Base-by-base conservation (phyloP, 2,797 vertebrate genomes). In the Aphelocoma californica region DNA sequence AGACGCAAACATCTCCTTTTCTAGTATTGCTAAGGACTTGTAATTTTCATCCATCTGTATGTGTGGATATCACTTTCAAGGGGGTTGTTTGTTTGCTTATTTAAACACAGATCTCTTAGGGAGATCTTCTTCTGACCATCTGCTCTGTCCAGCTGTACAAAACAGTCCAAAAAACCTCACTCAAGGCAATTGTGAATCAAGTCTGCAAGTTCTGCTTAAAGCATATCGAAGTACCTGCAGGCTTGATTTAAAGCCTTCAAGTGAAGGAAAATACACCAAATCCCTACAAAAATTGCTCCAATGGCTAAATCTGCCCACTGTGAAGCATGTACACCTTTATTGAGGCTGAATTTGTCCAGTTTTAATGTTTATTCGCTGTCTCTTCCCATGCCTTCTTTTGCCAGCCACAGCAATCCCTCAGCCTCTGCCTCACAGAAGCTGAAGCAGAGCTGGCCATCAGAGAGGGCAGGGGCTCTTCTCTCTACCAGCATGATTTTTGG, bases 11-110 rank as follows among this genome's bases (percentile, higher is more conserved):
- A 58, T 58, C 73, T 92, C 74, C 58, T 80, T 86, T 86, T 36
- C 66, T 56, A 81, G 24, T 65, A 61, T 45, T 74, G 69, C 71
- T 81, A 67, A 87, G 50, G 57, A 89, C 42, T 64, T 71, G 28
- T 18, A 61, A 85, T 95, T 90, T 80, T 78, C 64, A 66, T 84
- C 78, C 67, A 67, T 82, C 70, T 85, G 15, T 81, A 93, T 58
- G 48, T 57, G 74, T 86, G 80, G 83, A 51, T 93, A 90, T 90
- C 3, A 65, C 85, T 96, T 96, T 86, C 86, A 93, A 92, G 88
- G 47, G 74, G 65, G 56, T 94, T 90, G 92, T 86, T 96, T 96
- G 82, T 90, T 95, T 97, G 87, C 90, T 93, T 94, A 77, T 86
- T 91, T 80, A 81, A 96, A 85, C 67, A 88, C 64, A 86, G 51